Evolutionary conservation across 2,888 invertebrate species (phyloP).

Genomic region (Acanthosepion esculentum): DNA sequence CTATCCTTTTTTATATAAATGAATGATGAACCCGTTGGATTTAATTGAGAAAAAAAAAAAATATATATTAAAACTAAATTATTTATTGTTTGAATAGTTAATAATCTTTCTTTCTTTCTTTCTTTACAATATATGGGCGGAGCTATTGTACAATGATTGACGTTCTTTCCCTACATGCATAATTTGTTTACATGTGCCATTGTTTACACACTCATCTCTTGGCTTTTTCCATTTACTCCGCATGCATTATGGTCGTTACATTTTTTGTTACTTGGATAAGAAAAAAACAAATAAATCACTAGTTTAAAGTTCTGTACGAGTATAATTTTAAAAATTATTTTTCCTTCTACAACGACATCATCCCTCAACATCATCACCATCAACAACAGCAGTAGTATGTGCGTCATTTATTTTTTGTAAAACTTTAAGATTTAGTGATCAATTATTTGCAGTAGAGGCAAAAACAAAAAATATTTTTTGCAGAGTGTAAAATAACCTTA

Average conservation of each 20-base stretch:
- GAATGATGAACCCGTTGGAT: no score
- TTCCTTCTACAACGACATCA: not conserved
- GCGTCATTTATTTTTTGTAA: not conserved
- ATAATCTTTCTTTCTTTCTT: not conserved
- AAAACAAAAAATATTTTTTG: not conserved
- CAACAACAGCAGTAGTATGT: not conserved
- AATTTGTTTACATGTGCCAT: slow-evolving; percentile 25
- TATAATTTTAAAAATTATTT: not conserved
- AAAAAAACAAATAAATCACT: no score
- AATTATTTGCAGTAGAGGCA: not conserved
- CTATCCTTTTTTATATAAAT: no score
- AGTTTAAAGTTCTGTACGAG: not conserved
- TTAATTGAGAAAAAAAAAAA: no score
- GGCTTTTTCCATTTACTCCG: no score
- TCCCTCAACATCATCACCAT: not conserved
- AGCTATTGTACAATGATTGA: not conserved
- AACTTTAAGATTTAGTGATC: not conserved
- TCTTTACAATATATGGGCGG: not conserved
- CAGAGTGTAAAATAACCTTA: not conserved
- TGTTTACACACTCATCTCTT: not conserved
- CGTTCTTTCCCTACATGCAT: not conserved
- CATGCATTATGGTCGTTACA: not conserved
- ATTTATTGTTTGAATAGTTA: no score
- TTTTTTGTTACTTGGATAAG: not conserved
- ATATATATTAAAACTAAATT: no score